Evolutionary conservation across 2,888 invertebrate species (phyloP).

Genomic region (Torymus tubicola): DNA sequence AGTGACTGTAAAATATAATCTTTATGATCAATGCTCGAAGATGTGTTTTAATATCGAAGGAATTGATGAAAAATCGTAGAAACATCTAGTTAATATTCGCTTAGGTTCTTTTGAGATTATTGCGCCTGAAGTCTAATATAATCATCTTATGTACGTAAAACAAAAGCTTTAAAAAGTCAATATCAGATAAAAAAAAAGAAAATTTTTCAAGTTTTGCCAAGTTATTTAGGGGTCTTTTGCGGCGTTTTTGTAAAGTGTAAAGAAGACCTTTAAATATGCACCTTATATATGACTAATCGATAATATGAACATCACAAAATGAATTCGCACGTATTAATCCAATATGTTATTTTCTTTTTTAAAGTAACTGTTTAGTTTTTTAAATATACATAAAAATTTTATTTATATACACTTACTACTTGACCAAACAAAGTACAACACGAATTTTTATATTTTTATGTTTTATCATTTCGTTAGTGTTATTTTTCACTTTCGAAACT

Average conservation of each 20-base stretch:
- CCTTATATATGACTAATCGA: conserved; percentile 5
- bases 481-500: not conserved
- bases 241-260: conserved; percentile 34
- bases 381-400: conserved; percentile 15
- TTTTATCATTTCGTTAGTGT: not conserved
- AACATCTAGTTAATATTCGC: conserved; percentile 12
- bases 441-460: conserved; percentile 12
- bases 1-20: conserved; percentile 48
- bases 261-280: conserved; percentile 20
- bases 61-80: conserved; percentile 44
- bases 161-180: conserved; percentile 41
- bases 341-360: not conserved
- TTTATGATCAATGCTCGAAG: conserved; percentile 29
- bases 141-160: conserved; percentile 16
- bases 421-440: conserved; percentile 33
- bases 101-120: conserved; percentile 31
- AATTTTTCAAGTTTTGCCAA: conserved; percentile 27
- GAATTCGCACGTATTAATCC: conserved; percentile 29
- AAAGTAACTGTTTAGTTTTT: conserved; percentile 18
- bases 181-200: conserved; percentile 11
- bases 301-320: conserved; percentile 18
- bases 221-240: conserved; percentile 30
- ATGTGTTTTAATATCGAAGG: conserved; percentile 39
- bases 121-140: conserved; percentile 13
- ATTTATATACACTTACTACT: conserved; percentile 26